phyloP scores from a whole-genome alignment of 2,113 vertebrate species.

The Tychaedon coryphoeus region DNA sequence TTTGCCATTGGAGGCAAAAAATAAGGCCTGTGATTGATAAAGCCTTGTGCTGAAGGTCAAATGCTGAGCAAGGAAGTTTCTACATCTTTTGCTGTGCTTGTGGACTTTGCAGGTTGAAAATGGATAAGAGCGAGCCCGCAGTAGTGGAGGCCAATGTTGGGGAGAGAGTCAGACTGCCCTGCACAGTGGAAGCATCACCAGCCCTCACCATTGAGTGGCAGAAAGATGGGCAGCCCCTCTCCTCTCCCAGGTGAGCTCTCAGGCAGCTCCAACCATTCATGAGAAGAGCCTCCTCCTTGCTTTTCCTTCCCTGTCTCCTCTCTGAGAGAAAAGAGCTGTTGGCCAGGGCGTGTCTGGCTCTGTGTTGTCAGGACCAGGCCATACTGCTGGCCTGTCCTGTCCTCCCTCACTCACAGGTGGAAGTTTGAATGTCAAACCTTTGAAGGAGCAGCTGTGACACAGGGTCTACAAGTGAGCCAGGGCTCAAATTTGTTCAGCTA shows the following conservation, averaged over 20 bases:
- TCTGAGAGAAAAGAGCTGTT: neutral
- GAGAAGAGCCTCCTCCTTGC: neutral
- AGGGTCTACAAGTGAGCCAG: neutral
- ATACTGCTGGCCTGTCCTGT: neutral
- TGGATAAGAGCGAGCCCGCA: conserved; percentile 75
- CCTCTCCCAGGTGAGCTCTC: conserved; percentile 80
- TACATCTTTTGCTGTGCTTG: neutral
- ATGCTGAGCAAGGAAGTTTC: neutral
- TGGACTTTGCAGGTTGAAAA: conserved; percentile 77
- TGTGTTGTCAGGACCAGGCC: neutral
- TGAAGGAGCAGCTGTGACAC: neutral
- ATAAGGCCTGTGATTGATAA: neutral
- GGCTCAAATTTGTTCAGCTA: neutral
- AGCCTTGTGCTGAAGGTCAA: neutral
- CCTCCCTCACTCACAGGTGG: neutral
- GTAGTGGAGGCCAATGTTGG: conserved; percentile 78
- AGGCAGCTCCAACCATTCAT: accelerated
- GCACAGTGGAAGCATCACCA: conserved; percentile 72
- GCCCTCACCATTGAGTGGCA: conserved; percentile 83
- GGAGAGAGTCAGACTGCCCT: conserved; percentile 79
- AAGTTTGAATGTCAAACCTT: neutral
- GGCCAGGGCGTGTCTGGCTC: neutral
- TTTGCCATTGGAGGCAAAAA: neutral
- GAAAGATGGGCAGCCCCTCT: conserved; percentile 77
- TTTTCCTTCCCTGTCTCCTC: neutral